These are phyloP conservation scores for Limnephilus rhombicus DNA, from an alignment of 2,888 invertebrate species.

Conservation along the genomic window DNA sequence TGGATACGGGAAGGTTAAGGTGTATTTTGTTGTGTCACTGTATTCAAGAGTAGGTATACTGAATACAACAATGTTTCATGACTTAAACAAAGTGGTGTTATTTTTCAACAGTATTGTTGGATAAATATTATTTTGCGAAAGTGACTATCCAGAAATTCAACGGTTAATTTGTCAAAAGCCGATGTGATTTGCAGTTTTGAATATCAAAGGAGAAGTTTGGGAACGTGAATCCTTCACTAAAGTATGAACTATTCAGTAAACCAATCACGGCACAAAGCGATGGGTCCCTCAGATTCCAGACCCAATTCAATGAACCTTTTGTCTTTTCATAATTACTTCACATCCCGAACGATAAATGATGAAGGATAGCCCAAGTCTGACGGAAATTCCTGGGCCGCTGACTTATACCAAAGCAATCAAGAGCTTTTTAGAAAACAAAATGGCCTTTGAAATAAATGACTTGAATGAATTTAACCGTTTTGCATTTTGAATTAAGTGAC, in stretches of 20 bases:
- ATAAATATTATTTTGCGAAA: neutral
- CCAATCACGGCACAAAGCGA: slow-evolving; percentile 33
- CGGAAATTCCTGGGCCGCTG: slow-evolving; percentile 13
- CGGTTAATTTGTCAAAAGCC: neutral
- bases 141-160: neutral
- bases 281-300: slow-evolving; percentile 32
- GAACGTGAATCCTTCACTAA: slow-evolving; percentile 36
- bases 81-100: neutral
- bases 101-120: neutral
- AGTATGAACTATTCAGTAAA: slow-evolving; percentile 32
- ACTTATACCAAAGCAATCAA: neutral
- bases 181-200: slow-evolving; percentile 36
- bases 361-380: slow-evolving; percentile 7
- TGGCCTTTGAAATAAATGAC: neutral
- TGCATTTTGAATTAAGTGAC: neutral
- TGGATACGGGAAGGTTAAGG: neutral
- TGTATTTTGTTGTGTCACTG: neutral
- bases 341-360: slow-evolving; percentile 37
- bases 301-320: slow-evolving; percentile 37
- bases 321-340: slow-evolving; percentile 45
- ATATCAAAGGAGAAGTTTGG: slow-evolving; percentile 38
- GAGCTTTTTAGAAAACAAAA: neutral
- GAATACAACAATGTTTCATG: neutral
- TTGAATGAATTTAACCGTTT: neutral
- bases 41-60: neutral